Percentiles rank a stretch among this genome's conserved stretches.
phyloP scores from a whole-genome alignment of 37 sponge, comb jelly and placozoan genomes.

The Spongilla lacustris region DNA sequence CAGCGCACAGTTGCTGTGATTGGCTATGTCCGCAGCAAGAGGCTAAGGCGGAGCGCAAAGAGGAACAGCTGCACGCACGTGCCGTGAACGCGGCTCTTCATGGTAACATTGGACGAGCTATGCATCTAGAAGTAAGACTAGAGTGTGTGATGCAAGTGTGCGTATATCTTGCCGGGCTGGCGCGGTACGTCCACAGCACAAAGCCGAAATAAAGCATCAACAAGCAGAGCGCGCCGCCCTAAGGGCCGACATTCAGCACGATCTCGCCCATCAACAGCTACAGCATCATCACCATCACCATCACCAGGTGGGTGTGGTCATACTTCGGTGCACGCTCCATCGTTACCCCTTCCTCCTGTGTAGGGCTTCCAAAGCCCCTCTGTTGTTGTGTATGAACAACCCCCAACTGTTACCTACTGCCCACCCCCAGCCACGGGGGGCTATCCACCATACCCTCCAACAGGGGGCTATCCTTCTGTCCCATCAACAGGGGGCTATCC shows the following conservation, averaged over 20 bases:
- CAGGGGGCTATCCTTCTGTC: conserved; percentile 8
- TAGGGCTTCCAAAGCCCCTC: conserved; percentile 12
- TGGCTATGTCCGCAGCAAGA: conserved; percentile 47
- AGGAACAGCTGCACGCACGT: conserved; percentile 59
- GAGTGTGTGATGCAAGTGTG: background rate
- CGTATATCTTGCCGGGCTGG: background rate
- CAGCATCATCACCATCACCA: conserved; percentile 48
- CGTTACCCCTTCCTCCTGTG: conserved; percentile 11
- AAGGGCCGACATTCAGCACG: conserved; percentile 63
- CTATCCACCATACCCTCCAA: conserved; percentile 2
- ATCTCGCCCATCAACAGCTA: conserved; percentile 23
- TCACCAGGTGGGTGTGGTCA: too few relatives aligned
- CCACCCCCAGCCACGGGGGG: background rate
- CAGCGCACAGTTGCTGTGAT: background rate
- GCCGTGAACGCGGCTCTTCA: conserved; percentile 76
- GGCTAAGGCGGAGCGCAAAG: conserved; percentile 49
- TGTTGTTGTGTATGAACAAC: conserved; percentile 58
- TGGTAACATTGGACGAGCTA: conserved; percentile 72
- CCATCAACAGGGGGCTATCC: conserved; percentile 16
- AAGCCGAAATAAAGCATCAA: conserved; percentile 63
- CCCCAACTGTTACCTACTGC: conserved; percentile 23
- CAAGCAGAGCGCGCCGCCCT: conserved; percentile 57
- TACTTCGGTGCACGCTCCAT: too few relatives aligned
- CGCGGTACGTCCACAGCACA: conserved; percentile 26
- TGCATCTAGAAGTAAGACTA: conserved; percentile 51